Base-by-base conservation (phyloP, 2,797 vertebrate species). In the Xiphophorus birchmanni region DNA sequence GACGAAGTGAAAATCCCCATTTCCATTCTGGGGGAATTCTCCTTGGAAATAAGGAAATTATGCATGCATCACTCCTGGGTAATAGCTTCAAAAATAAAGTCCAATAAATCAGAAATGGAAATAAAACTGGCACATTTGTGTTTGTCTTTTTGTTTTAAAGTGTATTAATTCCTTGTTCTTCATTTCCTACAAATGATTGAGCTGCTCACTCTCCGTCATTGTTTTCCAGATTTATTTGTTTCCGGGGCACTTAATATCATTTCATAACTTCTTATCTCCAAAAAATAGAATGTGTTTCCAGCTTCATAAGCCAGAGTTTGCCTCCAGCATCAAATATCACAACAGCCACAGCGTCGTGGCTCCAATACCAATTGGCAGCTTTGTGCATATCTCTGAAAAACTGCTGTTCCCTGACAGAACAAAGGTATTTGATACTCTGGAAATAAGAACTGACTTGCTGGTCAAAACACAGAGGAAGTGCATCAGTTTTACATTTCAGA, bases 241-340 rank as follows among this genome's bases (percentile, higher is more conserved):
- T 71, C 67, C 2, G 5, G 40, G 32, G 32, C 37, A 26, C 12
- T 75, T 23, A 75, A 42, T 75, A 75, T 40, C 73, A 56, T 56
- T 75, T 52, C 48, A 74, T 50, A 71, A 71, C n/a, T 32, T 35
- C 72, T 74, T 75, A 56, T 56, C 50, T 75, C 18, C 45, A 73
- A 52, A 74, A 35, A 50, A 23, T 71, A 42, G 40, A 44, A 44
- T 71, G 40, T 23, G 47, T n/a, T 21, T 54, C 32, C 48, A 37
- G 48, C 73, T 37, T 40, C 73, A 75, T 37, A 40, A 56, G n/a
- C 29, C 35, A 56, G 35, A 54, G 21, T 56, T 75, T 54, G 73
- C 50, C 35, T 75, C 73, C 4, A 50, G 50, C 35, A 56, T 75
- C 50, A 42, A 75, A 75, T 75, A 75, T 50, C 73, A 54, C 35